phyloP scores from a whole-genome alignment of 2,113 vertebrate genomes.

The Spea bombifrons region DNA sequence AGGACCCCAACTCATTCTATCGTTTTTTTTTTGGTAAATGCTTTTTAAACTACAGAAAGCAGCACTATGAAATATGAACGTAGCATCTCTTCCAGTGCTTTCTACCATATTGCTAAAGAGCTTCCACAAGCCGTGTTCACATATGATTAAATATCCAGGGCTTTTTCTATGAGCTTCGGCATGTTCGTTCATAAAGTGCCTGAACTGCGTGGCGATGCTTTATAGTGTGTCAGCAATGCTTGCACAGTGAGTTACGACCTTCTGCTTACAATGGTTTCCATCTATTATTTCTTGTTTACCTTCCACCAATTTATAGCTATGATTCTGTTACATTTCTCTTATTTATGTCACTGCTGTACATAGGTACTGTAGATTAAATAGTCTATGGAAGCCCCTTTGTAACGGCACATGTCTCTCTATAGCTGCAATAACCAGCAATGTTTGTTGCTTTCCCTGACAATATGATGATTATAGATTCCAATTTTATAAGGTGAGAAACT shows the following conservation, averaged over 20 bases:
- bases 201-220: slow-evolving; percentile 26
- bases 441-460: slow-evolving; percentile 2
- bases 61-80: neutral
- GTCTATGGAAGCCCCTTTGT: slow-evolving; percentile 34
- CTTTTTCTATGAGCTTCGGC: slow-evolving; percentile 12
- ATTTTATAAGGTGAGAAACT: slow-evolving; percentile 19
- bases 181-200: slow-evolving; percentile 39
- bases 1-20: too few species aligned
- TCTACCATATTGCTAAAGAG: slow-evolving; percentile 4
- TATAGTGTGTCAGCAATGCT: slow-evolving; percentile 35
- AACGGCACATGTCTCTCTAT: slow-evolving; percentile 15
- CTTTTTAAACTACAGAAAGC: neutral
- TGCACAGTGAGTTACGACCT: slow-evolving; percentile 39
- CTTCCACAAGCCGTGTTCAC: neutral
- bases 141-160: slow-evolving; percentile 40
- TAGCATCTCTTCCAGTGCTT: neutral
- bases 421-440: slow-evolving; percentile 35
- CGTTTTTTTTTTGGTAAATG: too few species aligned
- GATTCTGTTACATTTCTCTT: slow-evolving; percentile 35
- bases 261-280: slow-evolving; percentile 30
- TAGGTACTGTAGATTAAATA: slow-evolving; percentile 37
- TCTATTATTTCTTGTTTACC: slow-evolving; percentile 46
- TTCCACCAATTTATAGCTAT: slow-evolving; percentile 37
- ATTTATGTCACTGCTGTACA: slow-evolving; percentile 37
- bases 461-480: slow-evolving; percentile 27